phyloP scores from a whole-genome alignment of 2,797 vertebrate genomes.

The Fistularia tabacaria region DNA sequence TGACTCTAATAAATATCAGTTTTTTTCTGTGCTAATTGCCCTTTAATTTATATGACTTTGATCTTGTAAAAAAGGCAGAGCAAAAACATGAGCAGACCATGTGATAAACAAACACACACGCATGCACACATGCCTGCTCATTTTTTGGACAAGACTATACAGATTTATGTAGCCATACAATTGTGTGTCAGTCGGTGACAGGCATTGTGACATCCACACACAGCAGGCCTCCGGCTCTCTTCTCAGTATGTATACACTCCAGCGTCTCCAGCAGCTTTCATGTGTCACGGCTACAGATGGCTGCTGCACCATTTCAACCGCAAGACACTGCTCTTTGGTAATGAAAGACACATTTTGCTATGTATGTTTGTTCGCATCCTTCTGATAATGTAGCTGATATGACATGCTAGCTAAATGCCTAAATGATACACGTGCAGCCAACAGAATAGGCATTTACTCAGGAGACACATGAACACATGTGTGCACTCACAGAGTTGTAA shows the following conservation, averaged over 20 bases:
- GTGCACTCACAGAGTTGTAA: conserved; percentile 12
- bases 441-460: conserved; percentile 12
- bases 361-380: conserved; percentile 10
- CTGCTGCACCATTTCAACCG: conserved; percentile 21
- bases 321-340: conserved; percentile 44
- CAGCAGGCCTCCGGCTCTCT: conserved; percentile 51
- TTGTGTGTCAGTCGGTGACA: conserved; percentile 53
- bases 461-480: conserved; percentile 1
- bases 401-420: conserved; percentile 37
- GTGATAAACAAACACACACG: too few species aligned
- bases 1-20: too few species aligned
- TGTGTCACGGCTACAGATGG: conserved; percentile 55
- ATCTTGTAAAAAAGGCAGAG: too few species aligned
- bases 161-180: conserved; percentile 50
- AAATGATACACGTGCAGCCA: conserved; percentile 28
- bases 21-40: too few species aligned
- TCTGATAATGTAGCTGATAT: conserved; percentile 23
- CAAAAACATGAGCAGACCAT: too few species aligned
- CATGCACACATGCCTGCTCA: too few species aligned
- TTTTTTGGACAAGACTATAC: conserved; percentile 16
- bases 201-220: conserved; percentile 49
- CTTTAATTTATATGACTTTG: too few species aligned
- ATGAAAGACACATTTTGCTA: conserved; percentile 38
- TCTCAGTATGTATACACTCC: conserved; percentile 41
- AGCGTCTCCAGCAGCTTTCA: conserved; percentile 50